A percentile compares a stretch with the other conserved stretches of the same genome.
Conservation (phyloP, 2,113 vertebrate genomes). For the Patagioenas fasciata region DNA sequence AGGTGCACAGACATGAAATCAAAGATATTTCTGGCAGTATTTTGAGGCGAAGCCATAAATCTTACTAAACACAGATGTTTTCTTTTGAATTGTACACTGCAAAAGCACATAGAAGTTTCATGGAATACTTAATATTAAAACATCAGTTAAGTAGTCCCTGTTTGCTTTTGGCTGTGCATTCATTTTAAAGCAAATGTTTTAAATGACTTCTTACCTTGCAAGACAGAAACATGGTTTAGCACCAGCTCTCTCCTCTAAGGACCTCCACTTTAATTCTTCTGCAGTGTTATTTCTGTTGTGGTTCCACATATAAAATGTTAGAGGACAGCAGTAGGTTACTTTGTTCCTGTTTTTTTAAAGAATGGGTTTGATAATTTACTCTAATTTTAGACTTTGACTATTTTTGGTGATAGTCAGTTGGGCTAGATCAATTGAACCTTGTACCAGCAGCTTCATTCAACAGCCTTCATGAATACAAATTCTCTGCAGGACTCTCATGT, state of each 20-base stretch:
- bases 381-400: conserved; percentile 66
- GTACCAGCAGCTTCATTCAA: conserved; percentile 36
- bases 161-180: neutral
- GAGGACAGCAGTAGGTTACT: neutral
- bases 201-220: conserved; percentile 67
- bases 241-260: neutral
- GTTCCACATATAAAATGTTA: neutral
- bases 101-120: neutral
- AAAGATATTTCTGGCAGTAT: neutral
- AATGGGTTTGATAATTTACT: conserved; percentile 61
- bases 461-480: neutral
- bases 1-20: neutral
- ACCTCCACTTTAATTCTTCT: neutral
- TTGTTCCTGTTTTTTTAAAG: conserved; percentile 17
- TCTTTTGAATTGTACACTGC: neutral
- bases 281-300: conserved; percentile 1
- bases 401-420: conserved; percentile 45
- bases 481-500: neutral
- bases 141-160: neutral
- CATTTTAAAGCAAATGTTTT: neutral
- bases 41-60: neutral
- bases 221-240: conserved; percentile 69
- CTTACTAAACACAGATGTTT: neutral
- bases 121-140: neutral
- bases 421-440: conserved; percentile 53